phyloP scores from a whole-genome alignment of 2,113 vertebrate genomes.

The Myodes glareolus region DNA sequence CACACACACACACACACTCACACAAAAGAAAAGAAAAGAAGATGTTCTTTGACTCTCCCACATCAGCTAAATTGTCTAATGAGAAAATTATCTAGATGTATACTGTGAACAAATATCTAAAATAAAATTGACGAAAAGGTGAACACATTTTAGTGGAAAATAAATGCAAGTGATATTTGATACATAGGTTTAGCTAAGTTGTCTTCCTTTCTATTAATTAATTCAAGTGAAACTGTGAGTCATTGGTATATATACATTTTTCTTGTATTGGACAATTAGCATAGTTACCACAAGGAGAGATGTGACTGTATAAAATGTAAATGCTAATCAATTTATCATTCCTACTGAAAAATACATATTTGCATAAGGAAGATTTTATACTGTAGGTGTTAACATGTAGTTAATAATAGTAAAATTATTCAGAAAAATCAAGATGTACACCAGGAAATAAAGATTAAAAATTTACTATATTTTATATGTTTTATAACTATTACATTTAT shows the following conservation, averaged over 20 bases:
- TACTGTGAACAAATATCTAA: neutral
- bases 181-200: neutral
- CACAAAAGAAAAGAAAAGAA: too few relatives aligned
- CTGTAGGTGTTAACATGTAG: neutral
- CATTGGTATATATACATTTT: neutral
- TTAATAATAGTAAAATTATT: conserved; percentile 18
- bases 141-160: neutral
- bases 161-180: neutral
- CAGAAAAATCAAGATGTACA: neutral
- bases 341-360: conserved; percentile 4
- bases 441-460: conserved; percentile 16
- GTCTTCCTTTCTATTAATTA: neutral
- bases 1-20: too few relatives aligned
- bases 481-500: neutral
- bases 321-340: neutral
- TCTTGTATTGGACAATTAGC: neutral
- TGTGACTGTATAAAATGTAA: neutral
- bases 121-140: neutral
- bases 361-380: neutral
- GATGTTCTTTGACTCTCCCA: neutral
- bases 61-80: neutral
- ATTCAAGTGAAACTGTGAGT: neutral
- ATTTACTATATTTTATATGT: neutral
- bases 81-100: neutral
- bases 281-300: neutral